These are phyloP conservation scores for Merodon equestris DNA, from an alignment of 2,888 invertebrate species.

Conservation along the genomic window DNA sequence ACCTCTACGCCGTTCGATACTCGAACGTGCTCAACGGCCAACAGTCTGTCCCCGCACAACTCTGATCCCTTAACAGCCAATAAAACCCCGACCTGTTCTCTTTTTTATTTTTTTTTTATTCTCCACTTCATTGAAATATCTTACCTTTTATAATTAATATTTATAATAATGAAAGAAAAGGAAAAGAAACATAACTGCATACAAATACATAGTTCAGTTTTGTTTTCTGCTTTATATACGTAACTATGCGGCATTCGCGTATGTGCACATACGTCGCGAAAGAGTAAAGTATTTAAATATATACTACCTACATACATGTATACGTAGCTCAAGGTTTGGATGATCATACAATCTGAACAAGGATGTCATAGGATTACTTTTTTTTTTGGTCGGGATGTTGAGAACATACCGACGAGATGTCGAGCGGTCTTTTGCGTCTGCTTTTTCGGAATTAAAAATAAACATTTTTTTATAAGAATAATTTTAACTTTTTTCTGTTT, in stretches of 20 bases:
- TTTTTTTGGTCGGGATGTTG: too few species aligned
- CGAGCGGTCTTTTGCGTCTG: too few species aligned
- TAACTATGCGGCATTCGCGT: too few species aligned
- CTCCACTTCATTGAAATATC: conserved; percentile 53
- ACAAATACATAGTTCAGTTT: conserved; percentile 46
- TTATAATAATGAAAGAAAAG: conserved; percentile 44
- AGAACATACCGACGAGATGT: too few species aligned
- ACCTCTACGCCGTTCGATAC: conserved; percentile 43
- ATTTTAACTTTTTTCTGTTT: conserved; percentile 41
- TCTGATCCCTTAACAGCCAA: conserved; percentile 12
- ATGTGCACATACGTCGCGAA: too few species aligned
- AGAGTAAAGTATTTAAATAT: too few species aligned
- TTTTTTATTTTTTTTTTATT: conserved; percentile 49
- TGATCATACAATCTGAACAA: too few species aligned
- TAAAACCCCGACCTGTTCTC: conserved; percentile 19
- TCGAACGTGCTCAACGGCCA: conserved; percentile 26
- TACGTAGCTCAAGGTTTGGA: too few species aligned
- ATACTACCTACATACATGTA: too few species aligned
- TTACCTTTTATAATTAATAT: conserved; percentile 45
- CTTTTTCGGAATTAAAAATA: conserved; percentile 46
- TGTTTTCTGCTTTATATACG: conserved; percentile 13
- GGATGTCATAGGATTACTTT: too few species aligned
- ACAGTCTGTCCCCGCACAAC: conserved; percentile 14
- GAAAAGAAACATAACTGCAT: conserved; percentile 44
- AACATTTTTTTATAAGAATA: conserved; percentile 60